Percentiles rank a stretch among this genome's conserved stretches.
These are phyloP conservation scores for Crocuta crocuta DNA, from an alignment of 2,113 vertebrate genomes.

Conservation along the genomic window DNA sequence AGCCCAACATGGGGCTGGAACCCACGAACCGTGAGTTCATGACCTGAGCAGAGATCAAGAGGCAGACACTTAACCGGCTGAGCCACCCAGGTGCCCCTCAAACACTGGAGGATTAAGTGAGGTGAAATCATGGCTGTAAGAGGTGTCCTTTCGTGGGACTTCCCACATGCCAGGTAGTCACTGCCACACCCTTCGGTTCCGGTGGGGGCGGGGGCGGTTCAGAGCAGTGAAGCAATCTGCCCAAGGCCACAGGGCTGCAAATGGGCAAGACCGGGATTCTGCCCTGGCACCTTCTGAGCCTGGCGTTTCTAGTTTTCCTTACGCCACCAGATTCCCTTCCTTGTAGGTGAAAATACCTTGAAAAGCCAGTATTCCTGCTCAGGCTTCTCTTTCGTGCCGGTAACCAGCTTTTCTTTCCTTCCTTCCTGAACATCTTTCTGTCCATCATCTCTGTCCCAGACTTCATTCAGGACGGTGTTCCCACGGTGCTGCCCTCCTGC, in stretches of 20 bases:
- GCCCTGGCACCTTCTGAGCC: neutral
- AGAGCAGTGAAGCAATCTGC: neutral
- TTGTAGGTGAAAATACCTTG: neutral
- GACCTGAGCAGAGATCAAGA: no score
- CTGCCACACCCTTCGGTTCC: neutral
- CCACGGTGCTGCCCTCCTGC: neutral
- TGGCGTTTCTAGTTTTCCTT: neutral
- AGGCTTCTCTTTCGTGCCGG: fast-evolving
- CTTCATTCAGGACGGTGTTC: neutral
- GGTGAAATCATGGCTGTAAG: neutral
- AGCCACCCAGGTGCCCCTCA: no score
- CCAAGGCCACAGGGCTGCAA: neutral
- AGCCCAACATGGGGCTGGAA: no score
- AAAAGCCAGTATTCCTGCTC: neutral
- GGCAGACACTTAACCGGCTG: no score
- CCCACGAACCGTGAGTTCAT: no score
- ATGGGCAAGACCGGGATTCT: neutral
- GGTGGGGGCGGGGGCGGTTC: neutral
- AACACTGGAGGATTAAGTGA: neutral
- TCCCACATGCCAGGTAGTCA: neutral
- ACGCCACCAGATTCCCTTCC: fast-evolving
- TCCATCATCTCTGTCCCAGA: neutral
- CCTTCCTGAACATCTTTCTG: neutral
- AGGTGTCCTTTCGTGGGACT: neutral
- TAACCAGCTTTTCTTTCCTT: neutral